phyloP scores from a whole-genome alignment of 2,113 vertebrate species.

The Lepus europaeus region DNA sequence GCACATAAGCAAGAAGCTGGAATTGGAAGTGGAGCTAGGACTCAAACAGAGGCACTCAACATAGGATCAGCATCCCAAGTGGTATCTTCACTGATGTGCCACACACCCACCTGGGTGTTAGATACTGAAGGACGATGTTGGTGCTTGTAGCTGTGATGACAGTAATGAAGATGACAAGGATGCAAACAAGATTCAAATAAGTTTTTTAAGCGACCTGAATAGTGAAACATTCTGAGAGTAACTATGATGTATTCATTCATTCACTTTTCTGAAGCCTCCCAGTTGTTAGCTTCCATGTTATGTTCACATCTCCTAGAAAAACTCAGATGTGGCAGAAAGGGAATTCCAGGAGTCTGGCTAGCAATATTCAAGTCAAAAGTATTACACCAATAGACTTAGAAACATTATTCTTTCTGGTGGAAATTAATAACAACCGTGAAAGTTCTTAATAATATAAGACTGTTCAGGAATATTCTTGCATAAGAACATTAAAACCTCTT shows the following conservation, averaged over 20 bases:
- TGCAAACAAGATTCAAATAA: not conserved
- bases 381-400: not conserved
- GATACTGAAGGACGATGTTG: not conserved
- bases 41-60: too few species aligned
- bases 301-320: not conserved
- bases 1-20: too few species aligned
- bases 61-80: too few species aligned
- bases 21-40: too few species aligned
- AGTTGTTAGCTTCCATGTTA: not conserved
- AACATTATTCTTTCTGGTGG: constrained; percentile 11
- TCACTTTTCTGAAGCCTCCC: constrained; percentile 3
- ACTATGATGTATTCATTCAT: not conserved
- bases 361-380: not conserved
- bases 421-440: constrained; percentile 21
- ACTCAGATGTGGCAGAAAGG: not conserved
- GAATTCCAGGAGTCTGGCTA: not conserved
- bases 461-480: not conserved
- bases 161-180: not conserved
- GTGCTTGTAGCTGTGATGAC: not conserved
- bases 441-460: not conserved
- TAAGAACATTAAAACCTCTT: not conserved
- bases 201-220: not conserved
- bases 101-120: not conserved
- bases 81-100: too few species aligned
- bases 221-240: not conserved